A percentile compares a stretch with the other conserved stretches of the same genome.
These are phyloP conservation scores for Holothuria scabra DNA, from an alignment of 53 echinoderm and acorn worm genomes.

Conservation along the genomic window DNA sequence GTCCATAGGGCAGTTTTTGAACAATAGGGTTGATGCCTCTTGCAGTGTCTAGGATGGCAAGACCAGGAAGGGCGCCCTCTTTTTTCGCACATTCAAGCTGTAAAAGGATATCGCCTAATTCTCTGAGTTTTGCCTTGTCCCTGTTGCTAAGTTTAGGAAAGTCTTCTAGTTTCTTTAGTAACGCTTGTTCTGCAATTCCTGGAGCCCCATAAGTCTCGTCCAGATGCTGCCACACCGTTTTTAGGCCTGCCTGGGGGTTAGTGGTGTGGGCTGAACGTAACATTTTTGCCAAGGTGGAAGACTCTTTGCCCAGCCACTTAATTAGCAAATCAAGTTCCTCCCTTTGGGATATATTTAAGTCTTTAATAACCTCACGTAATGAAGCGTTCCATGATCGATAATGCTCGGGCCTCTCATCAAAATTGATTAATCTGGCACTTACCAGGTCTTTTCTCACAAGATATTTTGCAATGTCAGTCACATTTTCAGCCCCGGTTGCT, in stretches of 20 bases:
- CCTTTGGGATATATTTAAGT: constrained; percentile 35
- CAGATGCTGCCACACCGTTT: constrained; percentile 53
- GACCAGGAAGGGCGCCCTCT: constrained; percentile 51
- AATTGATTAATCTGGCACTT: constrained; percentile 11
- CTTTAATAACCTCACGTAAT: constrained; percentile 47
- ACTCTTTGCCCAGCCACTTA: constrained; percentile 40
- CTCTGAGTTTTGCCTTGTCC: constrained; percentile 53
- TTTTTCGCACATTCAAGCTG: constrained; percentile 58
- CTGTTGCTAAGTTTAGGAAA: constrained; percentile 51
- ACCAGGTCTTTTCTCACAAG: constrained; percentile 54
- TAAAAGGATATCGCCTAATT: constrained; percentile 47
- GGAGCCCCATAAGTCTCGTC: constrained; percentile 55
- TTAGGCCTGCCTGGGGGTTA: not conserved
- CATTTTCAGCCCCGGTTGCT: not conserved
- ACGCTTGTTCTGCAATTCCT: constrained; percentile 41
- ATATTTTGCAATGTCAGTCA: constrained; percentile 29
- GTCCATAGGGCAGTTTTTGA: constrained; percentile 46
- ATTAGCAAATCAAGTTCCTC: constrained; percentile 60
- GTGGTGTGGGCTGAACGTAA: not conserved
- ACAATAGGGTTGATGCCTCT: constrained; percentile 51
- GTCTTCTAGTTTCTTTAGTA: constrained; percentile 35
- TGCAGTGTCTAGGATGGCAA: constrained; percentile 52
- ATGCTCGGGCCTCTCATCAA: constrained; percentile 63
- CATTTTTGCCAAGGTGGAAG: constrained; percentile 13
- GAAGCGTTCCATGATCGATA: constrained; percentile 56